A percentile compares a stretch with the other conserved stretches of the same genome.
phyloP scores from a whole-genome alignment of 2,888 invertebrate genomes.

The Hemistola chrysoprasaria region DNA sequence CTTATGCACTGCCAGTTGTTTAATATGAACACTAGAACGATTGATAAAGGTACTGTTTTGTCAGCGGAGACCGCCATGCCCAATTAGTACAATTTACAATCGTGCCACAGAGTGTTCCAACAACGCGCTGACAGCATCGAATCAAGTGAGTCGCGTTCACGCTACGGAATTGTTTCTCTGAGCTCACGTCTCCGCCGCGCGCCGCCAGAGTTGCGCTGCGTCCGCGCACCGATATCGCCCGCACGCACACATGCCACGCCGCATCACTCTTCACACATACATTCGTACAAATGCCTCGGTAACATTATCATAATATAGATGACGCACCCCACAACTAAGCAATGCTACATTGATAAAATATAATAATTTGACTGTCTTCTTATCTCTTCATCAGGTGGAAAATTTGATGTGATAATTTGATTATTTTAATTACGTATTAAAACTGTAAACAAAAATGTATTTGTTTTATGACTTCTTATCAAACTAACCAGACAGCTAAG shows the following conservation, averaged over 20 bases:
- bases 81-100: slow-evolving; percentile 80
- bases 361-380: slow-evolving; percentile 37
- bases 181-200: slow-evolving; percentile 45
- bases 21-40: slow-evolving; percentile 58
- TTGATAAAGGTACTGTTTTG: slow-evolving; percentile 70
- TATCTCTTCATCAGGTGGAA: slow-evolving; percentile 32
- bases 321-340: slow-evolving; percentile 43
- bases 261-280: slow-evolving; percentile 36
- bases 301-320: slow-evolving; percentile 42
- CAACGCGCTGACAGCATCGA: slow-evolving; percentile 74
- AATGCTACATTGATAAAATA: slow-evolving; percentile 30
- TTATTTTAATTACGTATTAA: no score
- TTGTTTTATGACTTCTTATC: no score
- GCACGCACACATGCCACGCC: slow-evolving; percentile 42
- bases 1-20: slow-evolving; percentile 57
- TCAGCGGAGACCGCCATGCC: slow-evolving; percentile 69
- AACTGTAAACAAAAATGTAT: no score
- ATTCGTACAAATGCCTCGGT: slow-evolving; percentile 18
- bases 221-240: slow-evolving; percentile 65
- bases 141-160: slow-evolving; percentile 74
- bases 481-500: no score
- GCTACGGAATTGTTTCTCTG: slow-evolving; percentile 67
- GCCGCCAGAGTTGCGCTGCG: slow-evolving; percentile 53
- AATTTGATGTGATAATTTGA: slow-evolving; percentile 23
- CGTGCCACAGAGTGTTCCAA: slow-evolving; percentile 65